Conservation (phyloP, 2,797 vertebrate genomes). For the Miichthys miiuy region DNA sequence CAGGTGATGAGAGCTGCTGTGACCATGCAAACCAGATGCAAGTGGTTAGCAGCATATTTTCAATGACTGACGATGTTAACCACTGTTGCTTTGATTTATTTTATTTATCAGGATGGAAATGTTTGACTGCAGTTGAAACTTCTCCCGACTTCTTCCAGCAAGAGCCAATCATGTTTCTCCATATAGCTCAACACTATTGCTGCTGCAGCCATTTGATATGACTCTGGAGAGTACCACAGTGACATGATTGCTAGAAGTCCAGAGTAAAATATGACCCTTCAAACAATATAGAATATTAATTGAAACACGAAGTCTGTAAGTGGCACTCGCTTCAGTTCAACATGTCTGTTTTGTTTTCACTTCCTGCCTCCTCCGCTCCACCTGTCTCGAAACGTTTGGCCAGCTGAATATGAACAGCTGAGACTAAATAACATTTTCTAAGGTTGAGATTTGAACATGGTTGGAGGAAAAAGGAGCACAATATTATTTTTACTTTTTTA, state of each 20-base stretch:
- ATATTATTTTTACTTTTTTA: constrained; percentile 18
- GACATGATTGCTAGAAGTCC: not conserved
- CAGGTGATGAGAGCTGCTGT: constrained; percentile 19
- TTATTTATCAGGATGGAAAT: constrained; percentile 33
- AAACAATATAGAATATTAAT: constrained; percentile 1
- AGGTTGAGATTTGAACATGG: constrained; percentile 22
- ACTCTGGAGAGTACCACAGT: constrained; percentile 2
- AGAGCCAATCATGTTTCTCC: constrained; percentile 3
- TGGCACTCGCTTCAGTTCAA: not conserved
- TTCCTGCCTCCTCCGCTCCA: constrained; percentile 1
- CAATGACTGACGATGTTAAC: constrained; percentile 19
- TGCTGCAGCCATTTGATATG: constrained; percentile 21
- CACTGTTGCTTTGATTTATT: constrained; percentile 42
- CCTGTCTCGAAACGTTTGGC: constrained; percentile 9
- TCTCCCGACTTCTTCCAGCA: constrained; percentile 3
- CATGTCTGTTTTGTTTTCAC: not conserved
- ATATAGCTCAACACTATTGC: constrained; percentile 3
- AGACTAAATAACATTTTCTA: constrained; percentile 28
- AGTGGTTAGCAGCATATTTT: not conserved
- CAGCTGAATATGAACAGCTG: not conserved
- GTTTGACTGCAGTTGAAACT: constrained; percentile 27
- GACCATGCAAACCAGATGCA: constrained; percentile 15
- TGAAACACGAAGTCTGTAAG: constrained; percentile 20
- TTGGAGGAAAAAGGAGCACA: not conserved
- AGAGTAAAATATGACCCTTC: constrained; percentile 21